A percentile compares a stretch with the other conserved stretches of the same genome.
phyloP scores from a whole-genome alignment of 2,797 vertebrate species.

The Syngnathus rostellatus region DNA sequence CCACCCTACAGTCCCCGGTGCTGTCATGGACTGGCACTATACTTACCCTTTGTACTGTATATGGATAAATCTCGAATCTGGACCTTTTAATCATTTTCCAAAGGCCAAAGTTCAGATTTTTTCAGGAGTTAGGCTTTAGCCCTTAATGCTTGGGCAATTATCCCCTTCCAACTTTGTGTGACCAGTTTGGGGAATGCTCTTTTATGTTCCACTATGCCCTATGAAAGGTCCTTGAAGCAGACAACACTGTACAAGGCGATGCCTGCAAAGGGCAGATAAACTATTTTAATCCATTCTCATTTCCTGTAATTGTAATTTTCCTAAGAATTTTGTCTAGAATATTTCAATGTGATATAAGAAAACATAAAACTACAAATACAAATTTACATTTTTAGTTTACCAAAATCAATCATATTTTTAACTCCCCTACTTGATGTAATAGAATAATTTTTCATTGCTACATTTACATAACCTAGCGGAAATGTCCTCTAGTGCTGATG shows the following conservation, averaged over 20 bases:
- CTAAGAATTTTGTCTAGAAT: neutral
- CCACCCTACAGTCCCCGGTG: neutral
- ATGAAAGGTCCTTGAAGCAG: neutral
- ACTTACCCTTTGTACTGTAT: too few relatives aligned
- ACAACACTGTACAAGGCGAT: neutral
- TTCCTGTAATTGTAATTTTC: neutral
- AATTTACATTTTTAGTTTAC: neutral
- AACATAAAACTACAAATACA: neutral
- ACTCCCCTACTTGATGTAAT: neutral
- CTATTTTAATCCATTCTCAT: neutral
- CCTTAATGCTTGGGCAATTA: neutral
- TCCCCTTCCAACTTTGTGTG: neutral
- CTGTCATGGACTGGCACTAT: neutral
- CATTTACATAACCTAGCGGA: neutral
- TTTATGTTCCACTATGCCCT: neutral
- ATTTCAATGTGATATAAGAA: neutral
- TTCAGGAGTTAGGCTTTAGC: neutral
- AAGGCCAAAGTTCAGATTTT: neutral
- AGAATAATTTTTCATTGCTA: neutral
- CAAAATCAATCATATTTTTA: neutral
- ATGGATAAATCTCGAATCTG: neutral
- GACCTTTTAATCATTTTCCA: neutral
- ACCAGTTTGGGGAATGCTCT: neutral
- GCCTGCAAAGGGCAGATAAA: neutral
- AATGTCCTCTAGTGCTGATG: neutral